These are phyloP conservation scores for Melanostigma gelatinosum DNA, from an alignment of 2,113 vertebrate species.

Conservation along the genomic window DNA sequence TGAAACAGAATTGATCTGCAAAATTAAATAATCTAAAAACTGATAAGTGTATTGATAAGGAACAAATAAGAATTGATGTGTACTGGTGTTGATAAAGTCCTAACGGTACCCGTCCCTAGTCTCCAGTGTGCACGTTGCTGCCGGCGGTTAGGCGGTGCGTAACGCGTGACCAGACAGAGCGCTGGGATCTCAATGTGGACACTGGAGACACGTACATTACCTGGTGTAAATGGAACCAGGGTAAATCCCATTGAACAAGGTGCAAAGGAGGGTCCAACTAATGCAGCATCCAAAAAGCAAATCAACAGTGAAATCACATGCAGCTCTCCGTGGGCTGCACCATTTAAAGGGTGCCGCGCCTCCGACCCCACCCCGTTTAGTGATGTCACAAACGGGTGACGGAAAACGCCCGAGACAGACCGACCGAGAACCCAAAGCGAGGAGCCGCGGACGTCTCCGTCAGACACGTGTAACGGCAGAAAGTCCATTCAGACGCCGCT, in stretches of 20 bases:
- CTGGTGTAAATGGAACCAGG: too few species aligned
- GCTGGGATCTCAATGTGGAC: too few species aligned
- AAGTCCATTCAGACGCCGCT: constrained; percentile 12
- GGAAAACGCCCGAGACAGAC: neutral
- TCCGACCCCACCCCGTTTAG: neutral
- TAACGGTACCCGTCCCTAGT: too few species aligned
- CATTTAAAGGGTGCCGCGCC: neutral
- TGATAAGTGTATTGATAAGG: too few species aligned
- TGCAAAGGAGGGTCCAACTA: too few species aligned
- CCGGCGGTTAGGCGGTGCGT: too few species aligned
- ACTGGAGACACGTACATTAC: too few species aligned
- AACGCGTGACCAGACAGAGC: too few species aligned
- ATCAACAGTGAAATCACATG: neutral
- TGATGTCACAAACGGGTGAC: neutral
- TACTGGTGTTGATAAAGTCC: too few species aligned
- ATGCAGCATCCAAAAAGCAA: neutral
- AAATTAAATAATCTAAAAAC: neutral
- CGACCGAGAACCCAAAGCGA: neutral
- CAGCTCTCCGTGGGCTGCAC: neutral
- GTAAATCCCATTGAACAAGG: too few species aligned
- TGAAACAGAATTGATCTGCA: constrained; percentile 12
- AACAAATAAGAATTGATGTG: too few species aligned
- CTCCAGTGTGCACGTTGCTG: too few species aligned
- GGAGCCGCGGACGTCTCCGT: neutral
- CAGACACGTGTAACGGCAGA: neutral